Evolutionary conservation across 2,888 invertebrate species (phyloP), one percentile per base, ranked within the genome.

Genomic region (Neocrepidodera transversa): DNA sequence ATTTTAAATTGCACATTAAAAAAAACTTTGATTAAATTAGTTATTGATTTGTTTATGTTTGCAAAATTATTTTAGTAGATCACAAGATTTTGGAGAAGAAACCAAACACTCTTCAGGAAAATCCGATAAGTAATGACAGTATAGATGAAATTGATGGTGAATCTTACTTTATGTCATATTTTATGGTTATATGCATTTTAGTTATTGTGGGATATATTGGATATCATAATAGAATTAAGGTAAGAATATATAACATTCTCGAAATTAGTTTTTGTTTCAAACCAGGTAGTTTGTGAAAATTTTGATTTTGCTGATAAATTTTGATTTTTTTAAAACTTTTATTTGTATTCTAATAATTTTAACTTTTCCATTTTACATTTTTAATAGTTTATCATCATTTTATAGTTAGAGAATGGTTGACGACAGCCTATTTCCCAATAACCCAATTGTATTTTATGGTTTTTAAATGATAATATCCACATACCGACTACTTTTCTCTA

Each of bases 81-180:
- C 11, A 35, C 2, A 47, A 60, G 36, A 4, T 18, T 23, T n/a
- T 20, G 1, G 52, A 61, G 23, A 61, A 32, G 26, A 66, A 68
- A 58, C 67, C 70, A 13, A 53, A 40, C 45, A 65, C 52, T 10
- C 47, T 67, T n/a, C 58, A 61, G 43, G 66, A 68, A 13, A 62
- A 43, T 16, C 42, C 66, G 1, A 45, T 60, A 2, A 64, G 49
- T 36, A 62, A 66, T 50, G 62, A 65, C 4, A 65, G 64, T 32
- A 54, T 60, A 6, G 74, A 74, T 40, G 72, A 73, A 40, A 70
- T 75, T n/a, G 79, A 82, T 38, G 84, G 85, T 35, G 85, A 86
- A 65, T 85, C 87, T 0, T 86, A 88, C 71, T 87, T 89, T 76
- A 87, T 90, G 76, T 83, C 85, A 1, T 90, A 89, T 74, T 88